phyloP scores from a whole-genome alignment of 35 echinoderm and acorn worm genomes.

The Anneissia japonica region DNA sequence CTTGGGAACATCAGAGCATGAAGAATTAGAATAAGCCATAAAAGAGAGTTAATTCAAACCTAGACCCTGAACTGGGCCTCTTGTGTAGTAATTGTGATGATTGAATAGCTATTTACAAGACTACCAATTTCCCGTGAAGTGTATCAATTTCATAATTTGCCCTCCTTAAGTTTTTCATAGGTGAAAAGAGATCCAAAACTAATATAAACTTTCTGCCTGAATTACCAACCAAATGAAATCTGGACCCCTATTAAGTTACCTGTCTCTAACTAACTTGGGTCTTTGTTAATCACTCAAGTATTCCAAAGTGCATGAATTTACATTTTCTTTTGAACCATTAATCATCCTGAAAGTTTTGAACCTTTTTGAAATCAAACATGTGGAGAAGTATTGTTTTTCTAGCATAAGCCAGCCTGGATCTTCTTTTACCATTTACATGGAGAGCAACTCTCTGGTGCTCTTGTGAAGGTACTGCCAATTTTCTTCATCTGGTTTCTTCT shows the following conservation, averaged over 20 bases:
- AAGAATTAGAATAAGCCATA: not conserved
- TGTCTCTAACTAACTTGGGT: not conserved
- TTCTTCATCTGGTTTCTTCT: no score
- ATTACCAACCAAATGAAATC: not conserved
- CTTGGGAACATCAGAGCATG: not conserved
- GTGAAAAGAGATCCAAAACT: not conserved
- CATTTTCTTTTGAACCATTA: not conserved
- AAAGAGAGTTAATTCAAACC: not conserved
- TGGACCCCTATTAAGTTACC: not conserved
- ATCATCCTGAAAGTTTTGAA: not conserved
- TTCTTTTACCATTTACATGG: no score
- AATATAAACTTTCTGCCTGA: conserved; percentile 1
- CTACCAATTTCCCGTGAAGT: not conserved
- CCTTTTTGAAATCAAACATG: not conserved
- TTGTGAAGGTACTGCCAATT: no score
- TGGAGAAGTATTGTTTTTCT: not conserved
- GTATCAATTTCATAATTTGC: conserved; percentile 2
- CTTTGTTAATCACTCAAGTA: not conserved
- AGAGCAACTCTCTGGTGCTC: no score
- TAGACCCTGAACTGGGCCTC: not conserved
- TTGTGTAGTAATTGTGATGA: not conserved
- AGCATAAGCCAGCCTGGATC: no score
- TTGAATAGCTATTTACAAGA: not conserved
- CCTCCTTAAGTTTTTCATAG: conserved; percentile 1
- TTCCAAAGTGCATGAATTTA: not conserved